phyloP scores from a whole-genome alignment of 2,888 invertebrate species.

The Metalampra italica region DNA sequence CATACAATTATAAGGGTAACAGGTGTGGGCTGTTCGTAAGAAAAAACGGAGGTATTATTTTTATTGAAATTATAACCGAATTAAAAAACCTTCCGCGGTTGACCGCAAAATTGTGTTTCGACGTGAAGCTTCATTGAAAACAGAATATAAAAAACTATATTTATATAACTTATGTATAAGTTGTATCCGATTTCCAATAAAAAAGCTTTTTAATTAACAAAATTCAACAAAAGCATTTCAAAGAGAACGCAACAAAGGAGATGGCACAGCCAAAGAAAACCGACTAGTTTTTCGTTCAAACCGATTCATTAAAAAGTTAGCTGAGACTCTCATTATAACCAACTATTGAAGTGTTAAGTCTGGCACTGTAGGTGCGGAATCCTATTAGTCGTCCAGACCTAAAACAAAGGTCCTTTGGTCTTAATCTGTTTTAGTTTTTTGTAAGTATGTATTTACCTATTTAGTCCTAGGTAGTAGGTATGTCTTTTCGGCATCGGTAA shows the following conservation, averaged over 20 bases:
- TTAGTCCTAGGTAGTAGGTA: too few relatives aligned
- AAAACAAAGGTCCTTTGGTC: not conserved
- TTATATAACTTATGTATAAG: too few relatives aligned
- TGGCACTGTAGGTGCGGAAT: conserved; percentile 10
- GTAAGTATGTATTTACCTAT: too few relatives aligned
- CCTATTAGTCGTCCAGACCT: conserved; percentile 7
- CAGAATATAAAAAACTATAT: conserved; percentile 19
- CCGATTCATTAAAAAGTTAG: conserved; percentile 45
- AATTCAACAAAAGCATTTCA: conserved; percentile 27
- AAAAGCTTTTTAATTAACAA: conserved; percentile 6
- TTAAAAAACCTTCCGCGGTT: conserved; percentile 56
- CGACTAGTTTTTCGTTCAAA: conserved; percentile 31
- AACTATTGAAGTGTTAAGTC: conserved; percentile 29
- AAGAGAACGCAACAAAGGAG: conserved; percentile 29
- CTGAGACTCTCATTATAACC: conserved; percentile 37
- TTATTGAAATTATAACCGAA: conserved; percentile 60
- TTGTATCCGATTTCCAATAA: not conserved
- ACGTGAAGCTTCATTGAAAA: conserved; percentile 11
- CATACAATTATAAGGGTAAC: conserved; percentile 48
- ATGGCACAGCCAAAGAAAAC: conserved; percentile 31
- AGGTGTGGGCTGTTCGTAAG: conserved; percentile 42
- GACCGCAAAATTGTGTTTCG: conserved; percentile 53
- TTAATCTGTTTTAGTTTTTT: not conserved
- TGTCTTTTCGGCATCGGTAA: too few relatives aligned
- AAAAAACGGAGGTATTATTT: conserved; percentile 29